Evolutionary conservation across 2,113 vertebrate genomes (phyloP).

Genomic region (Pica pica): DNA sequence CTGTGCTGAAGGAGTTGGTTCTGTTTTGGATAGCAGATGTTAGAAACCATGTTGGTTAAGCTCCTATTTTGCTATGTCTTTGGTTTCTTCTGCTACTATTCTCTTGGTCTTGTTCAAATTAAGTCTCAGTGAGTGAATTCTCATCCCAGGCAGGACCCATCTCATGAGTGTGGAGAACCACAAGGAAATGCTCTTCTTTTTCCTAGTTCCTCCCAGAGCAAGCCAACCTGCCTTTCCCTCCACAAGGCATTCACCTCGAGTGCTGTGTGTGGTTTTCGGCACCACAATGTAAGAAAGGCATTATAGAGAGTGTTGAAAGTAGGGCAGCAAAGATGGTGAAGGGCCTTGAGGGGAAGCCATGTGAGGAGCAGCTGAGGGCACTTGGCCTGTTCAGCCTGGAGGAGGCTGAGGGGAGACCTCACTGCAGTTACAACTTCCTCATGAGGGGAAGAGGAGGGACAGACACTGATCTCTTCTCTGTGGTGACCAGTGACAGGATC

Average conservation of each 20-base stretch:
- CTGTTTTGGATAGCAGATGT: background rate
- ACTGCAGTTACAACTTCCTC: background rate
- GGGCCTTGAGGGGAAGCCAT: background rate
- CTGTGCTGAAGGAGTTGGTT: background rate
- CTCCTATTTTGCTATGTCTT: background rate
- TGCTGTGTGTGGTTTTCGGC: background rate
- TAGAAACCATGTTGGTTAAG: background rate
- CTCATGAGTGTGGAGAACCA: background rate
- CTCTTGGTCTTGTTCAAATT: background rate
- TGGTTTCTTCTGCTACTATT: background rate
- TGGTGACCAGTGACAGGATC: background rate
- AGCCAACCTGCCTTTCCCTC: background rate
- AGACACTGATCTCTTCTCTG: background rate
- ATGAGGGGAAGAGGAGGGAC: background rate
- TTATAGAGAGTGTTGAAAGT: background rate
- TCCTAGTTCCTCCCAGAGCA: background rate
- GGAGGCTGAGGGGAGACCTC: background rate
- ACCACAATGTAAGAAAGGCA: background rate
- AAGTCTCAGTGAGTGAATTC: background rate
- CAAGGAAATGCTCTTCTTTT: background rate
- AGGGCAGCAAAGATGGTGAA: background rate
- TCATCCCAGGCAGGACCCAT: background rate
- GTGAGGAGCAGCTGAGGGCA: background rate
- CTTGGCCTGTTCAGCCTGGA: background rate
- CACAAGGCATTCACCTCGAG: fast-evolving